Evolutionary conservation across 2,888 invertebrate genomes (phyloP).

Genomic region (Xylota sylvarum): DNA sequence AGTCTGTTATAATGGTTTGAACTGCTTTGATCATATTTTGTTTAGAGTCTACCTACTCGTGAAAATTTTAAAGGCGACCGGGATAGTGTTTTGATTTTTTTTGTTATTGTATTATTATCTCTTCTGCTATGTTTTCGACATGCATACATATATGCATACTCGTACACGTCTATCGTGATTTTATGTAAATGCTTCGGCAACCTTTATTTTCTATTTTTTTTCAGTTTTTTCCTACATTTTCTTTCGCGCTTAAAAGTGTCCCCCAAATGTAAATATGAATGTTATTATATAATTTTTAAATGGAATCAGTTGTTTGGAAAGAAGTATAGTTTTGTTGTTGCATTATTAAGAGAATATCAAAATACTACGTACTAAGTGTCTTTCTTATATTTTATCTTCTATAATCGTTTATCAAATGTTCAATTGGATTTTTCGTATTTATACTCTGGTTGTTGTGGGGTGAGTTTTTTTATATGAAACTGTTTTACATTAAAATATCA

Average conservation of each 20-base stretch:
- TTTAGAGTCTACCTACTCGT: slow-evolving; percentile 28
- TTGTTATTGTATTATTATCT: slow-evolving; percentile 19
- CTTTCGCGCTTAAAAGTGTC: slow-evolving; percentile 56
- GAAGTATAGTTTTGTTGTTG: slow-evolving; percentile 18
- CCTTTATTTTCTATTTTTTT: slow-evolving; percentile 15
- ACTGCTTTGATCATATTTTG: slow-evolving; percentile 44
- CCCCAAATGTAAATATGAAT: slow-evolving; percentile 43
- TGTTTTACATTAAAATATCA: neutral
- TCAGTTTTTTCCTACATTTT: slow-evolving; percentile 10
- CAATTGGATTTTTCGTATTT: slow-evolving; percentile 41
- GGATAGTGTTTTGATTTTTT: slow-evolving; percentile 23
- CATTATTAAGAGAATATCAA: slow-evolving; percentile 3
- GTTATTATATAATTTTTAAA: slow-evolving; percentile 21
- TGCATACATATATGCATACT: slow-evolving; percentile 15
- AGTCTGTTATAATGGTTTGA: slow-evolving; percentile 63
- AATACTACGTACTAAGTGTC: slow-evolving; percentile 18
- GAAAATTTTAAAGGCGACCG: slow-evolving; percentile 41
- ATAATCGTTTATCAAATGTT: slow-evolving; percentile 33
- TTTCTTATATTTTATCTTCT: slow-evolving; percentile 11
- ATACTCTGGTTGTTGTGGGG: slow-evolving; percentile 44
- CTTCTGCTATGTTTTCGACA: slow-evolving; percentile 10
- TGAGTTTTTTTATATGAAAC: slow-evolving; percentile 41
- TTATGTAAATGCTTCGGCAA: slow-evolving; percentile 30
- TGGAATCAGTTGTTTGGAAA: neutral
- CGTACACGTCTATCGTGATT: slow-evolving; percentile 19